Percentiles rank a stretch among this genome's conserved stretches.
These are phyloP conservation scores for Neomonachus schauinslandi DNA, from an alignment of 2,113 vertebrate genomes.

Conservation along the genomic window DNA sequence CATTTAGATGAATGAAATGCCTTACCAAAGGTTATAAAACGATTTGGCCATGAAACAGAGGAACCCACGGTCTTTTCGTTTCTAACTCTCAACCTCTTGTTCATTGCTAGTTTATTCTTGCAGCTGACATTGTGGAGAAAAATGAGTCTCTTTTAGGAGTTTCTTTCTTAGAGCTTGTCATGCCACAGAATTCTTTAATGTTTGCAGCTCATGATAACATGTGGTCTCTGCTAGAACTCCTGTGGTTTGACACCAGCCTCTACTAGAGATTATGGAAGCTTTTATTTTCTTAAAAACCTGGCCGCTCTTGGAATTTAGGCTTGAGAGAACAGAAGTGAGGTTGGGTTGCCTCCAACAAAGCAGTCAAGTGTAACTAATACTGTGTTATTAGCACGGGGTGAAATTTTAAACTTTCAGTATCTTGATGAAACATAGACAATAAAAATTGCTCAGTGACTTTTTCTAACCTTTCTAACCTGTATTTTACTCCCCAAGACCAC, in stretches of 20 bases:
- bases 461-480: conserved; percentile 85
- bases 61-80: not conserved
- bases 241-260: conserved; percentile 71
- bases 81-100: not conserved
- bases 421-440: conserved; percentile 87
- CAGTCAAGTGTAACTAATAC: conserved; percentile 86
- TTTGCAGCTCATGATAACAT: conserved; percentile 64
- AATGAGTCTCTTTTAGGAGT: conserved; percentile 44
- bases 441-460: conserved; percentile 82
- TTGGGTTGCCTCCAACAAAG: conserved; percentile 83
- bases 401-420: conserved; percentile 84
- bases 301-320: conserved; percentile 72
- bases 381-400: conserved; percentile 87
- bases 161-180: conserved; percentile 67
- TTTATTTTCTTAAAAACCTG: conserved; percentile 81
- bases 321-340: conserved; percentile 78
- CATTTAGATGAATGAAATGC: not conserved
- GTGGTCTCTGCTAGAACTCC: conserved; percentile 67
- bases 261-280: conserved; percentile 68
- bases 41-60: not conserved
- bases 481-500: conserved; percentile 86
- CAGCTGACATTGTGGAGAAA: not conserved
- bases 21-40: not conserved
- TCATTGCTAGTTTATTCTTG: conserved; percentile 7
- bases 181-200: conserved; percentile 49